Percentiles rank a stretch among this genome's conserved stretches.
These are phyloP conservation scores for Prinia subflava DNA, from an alignment of 2,113 vertebrate genomes.

Conservation along the genomic window DNA sequence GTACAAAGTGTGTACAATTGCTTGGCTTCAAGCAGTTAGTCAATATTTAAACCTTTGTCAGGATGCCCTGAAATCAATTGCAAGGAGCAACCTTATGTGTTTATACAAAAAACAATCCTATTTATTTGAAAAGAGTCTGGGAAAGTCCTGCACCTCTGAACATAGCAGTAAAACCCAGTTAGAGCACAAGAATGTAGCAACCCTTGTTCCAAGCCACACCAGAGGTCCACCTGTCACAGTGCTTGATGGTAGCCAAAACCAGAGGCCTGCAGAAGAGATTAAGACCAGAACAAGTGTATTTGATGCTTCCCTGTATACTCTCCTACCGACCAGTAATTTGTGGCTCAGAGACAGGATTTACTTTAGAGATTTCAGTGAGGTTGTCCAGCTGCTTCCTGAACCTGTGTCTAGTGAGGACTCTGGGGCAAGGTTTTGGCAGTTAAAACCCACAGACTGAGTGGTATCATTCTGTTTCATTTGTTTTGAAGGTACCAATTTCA, in stretches of 20 bases:
- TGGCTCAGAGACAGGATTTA: not conserved
- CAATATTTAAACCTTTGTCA: constrained; percentile 22
- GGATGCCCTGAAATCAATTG: not conserved
- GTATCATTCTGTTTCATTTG: not conserved
- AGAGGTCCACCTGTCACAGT: not conserved
- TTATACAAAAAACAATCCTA: not conserved
- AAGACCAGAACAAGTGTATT: not conserved
- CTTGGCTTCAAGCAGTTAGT: not conserved
- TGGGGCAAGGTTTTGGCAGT: not conserved
- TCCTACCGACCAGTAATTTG: not conserved
- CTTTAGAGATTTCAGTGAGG: not conserved
- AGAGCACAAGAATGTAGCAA: not conserved
- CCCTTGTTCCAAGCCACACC: not conserved
- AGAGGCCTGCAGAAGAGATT: not conserved
- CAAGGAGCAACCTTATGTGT: not conserved
- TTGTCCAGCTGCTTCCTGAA: not conserved
- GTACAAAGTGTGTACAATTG: not conserved
- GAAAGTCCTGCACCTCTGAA: not conserved
- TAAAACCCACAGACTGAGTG: not conserved
- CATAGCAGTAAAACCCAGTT: not conserved
- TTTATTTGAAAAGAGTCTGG: not conserved
- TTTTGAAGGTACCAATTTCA: not conserved
- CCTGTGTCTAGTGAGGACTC: not conserved
- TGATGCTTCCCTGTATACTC: not conserved
- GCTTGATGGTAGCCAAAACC: not conserved